Conservation (phyloP, 2,888 invertebrate genomes). For the Periphyllus acericola region DNA sequence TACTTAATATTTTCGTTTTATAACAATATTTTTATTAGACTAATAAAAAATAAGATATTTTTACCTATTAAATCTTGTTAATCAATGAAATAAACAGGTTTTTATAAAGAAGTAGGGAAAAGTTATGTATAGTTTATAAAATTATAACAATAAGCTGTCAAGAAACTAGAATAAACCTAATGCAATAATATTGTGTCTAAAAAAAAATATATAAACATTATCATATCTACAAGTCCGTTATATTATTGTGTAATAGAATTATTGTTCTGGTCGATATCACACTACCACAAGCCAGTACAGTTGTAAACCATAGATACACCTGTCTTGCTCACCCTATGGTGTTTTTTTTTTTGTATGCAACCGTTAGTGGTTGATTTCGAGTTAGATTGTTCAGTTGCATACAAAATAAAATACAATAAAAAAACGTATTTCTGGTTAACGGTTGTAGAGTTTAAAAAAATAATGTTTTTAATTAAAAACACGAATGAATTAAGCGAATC, state of each 20-base stretch:
- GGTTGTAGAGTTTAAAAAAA: not conserved
- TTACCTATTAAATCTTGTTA: too few species aligned
- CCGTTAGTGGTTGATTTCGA: conserved; percentile 32
- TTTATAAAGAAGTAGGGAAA: not conserved
- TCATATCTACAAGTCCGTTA: conserved; percentile 1
- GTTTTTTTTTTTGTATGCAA: not conserved
- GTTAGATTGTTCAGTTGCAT: not conserved
- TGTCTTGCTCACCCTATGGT: conserved; percentile 44
- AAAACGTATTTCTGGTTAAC: not conserved
- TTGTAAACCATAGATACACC: conserved; percentile 47
- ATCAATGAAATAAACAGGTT: not conserved
- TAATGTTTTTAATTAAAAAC: conserved; percentile 40
- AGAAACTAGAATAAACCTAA: not conserved
- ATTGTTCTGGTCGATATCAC: conserved; percentile 49
- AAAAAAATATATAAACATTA: not conserved
- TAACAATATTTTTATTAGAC: too few species aligned
- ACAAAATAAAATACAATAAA: conserved; percentile 7
- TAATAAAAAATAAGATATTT: too few species aligned
- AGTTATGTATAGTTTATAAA: not conserved
- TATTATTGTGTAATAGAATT: conserved; percentile 13
- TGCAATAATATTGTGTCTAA: not conserved
- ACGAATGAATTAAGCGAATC: not conserved
- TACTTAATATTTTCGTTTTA: too few species aligned
- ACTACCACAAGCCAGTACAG: conserved; percentile 25
- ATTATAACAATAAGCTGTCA: not conserved